Evolutionary conservation across 30 jellyfish, hydroid and myxozoan genomes (phyloP).

Genomic region (Chironex yamaguchii): DNA sequence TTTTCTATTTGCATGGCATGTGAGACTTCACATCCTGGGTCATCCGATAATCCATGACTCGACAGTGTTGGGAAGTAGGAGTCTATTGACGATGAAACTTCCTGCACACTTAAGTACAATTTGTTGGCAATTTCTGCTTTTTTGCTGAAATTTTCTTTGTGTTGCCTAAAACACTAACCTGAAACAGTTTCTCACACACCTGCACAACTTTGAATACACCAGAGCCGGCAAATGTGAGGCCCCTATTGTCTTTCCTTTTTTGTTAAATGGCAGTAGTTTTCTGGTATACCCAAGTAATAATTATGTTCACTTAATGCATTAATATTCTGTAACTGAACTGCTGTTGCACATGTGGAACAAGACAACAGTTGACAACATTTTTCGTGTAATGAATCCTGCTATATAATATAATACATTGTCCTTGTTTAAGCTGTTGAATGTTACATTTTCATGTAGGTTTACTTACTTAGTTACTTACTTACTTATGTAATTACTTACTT

Average conservation of each 20-base stretch:
- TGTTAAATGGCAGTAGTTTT: not conserved
- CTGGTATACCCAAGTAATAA: not conserved
- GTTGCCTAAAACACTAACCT: conserved; percentile 4
- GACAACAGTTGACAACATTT: not conserved
- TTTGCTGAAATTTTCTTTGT: not conserved
- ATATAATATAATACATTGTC: conserved; percentile 48
- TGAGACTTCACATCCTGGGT: conserved; percentile 4
- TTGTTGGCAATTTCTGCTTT: too few relatives aligned
- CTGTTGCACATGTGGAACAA: not conserved
- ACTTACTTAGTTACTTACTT: not conserved
- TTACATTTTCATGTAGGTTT: not conserved
- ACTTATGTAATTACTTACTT: too few relatives aligned
- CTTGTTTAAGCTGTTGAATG: not conserved
- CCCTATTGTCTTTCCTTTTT: conserved; percentile 32
- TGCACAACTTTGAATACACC: conserved; percentile 41
- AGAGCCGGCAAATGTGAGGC: conserved; percentile 9
- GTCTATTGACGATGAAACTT: conserved; percentile 4
- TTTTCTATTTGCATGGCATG: conserved; percentile 16
- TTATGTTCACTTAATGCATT: not conserved
- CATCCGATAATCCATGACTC: conserved; percentile 1
- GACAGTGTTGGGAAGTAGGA: conserved; percentile 11
- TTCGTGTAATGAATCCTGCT: conserved; percentile 32
- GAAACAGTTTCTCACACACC: conserved; percentile 29
- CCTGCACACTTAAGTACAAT: too few relatives aligned
- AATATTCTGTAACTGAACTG: not conserved